These are phyloP conservation scores for Lepus oiostolus DNA, from an alignment of 2,797 vertebrate genomes.

Conservation along the genomic window DNA sequence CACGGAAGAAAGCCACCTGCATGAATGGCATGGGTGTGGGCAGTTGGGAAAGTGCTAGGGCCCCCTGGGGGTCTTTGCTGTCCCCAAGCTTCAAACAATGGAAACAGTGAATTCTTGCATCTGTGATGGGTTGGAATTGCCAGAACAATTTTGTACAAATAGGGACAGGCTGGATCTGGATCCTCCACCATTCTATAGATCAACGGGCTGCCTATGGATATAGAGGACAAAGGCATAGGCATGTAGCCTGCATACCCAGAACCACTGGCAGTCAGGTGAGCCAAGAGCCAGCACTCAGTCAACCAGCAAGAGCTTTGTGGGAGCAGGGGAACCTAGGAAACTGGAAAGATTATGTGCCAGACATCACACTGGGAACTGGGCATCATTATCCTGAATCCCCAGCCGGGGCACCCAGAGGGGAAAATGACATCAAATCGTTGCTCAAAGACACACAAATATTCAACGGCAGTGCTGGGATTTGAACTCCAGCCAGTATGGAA, in stretches of 20 bases:
- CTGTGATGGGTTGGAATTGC: constrained; percentile 17
- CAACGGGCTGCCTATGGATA: neutral
- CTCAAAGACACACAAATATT: constrained; percentile 7
- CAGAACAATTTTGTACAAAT: neutral
- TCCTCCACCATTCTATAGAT: neutral
- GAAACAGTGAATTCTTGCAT: neutral
- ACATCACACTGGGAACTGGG: neutral
- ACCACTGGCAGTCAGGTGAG: neutral
- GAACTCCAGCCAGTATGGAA: neutral
- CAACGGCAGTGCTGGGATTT: neutral
- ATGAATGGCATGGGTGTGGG: neutral
- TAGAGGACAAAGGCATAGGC: neutral
- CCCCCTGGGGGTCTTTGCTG: neutral
- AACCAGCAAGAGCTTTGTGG: neutral
- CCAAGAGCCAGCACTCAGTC: neutral
- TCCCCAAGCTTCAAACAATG: neutral
- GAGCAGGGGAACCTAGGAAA: neutral
- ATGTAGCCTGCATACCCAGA: neutral
- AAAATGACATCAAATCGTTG: neutral
- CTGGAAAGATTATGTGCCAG: neutral
- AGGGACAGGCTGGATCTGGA: neutral
- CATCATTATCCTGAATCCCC: neutral
- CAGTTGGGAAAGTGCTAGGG: neutral
- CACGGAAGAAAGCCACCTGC: neutral
- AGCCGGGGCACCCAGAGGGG: constrained; percentile 18